Percentiles rank a stretch among this genome's conserved stretches.
phyloP scores from a whole-genome alignment of 2,797 vertebrate species.

The Syngnathus rostellatus region DNA sequence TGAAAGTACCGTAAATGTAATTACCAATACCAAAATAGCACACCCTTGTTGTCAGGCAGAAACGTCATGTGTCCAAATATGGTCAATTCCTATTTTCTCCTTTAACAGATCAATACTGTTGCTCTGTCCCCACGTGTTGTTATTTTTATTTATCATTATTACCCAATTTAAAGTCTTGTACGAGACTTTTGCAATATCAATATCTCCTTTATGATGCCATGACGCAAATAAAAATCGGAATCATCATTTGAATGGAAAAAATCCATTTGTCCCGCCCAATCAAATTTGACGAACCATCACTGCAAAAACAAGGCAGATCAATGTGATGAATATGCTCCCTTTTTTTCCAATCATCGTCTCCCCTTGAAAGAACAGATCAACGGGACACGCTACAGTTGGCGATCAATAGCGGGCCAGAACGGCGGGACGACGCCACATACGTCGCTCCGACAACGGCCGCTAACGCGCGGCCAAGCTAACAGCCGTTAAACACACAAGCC shows the following conservation, averaged over 20 bases:
- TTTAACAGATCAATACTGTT: no score
- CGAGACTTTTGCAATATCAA: no score
- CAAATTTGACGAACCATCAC: background rate
- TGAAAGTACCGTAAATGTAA: no score
- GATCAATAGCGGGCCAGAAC: constrained; percentile 57
- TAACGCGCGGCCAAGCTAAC: constrained; percentile 69
- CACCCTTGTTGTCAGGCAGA: no score
- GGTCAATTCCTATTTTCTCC: no score
- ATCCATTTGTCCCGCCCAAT: background rate
- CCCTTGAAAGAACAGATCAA: constrained; percentile 32
- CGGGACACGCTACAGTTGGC: constrained; percentile 10
- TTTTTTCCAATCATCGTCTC: constrained; percentile 7
- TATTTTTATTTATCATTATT: no score
- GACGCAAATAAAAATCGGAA: background rate
- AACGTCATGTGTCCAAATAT: no score
- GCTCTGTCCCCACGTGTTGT: no score
- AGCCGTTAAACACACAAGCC: constrained; percentile 77
- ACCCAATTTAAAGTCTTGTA: no score
- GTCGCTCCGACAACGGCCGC: constrained; percentile 61
- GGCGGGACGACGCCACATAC: constrained; percentile 30
- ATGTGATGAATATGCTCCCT: background rate
- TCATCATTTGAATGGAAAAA: background rate
- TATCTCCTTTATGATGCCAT: no score
- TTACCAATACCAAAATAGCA: no score
- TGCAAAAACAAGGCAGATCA: background rate